Base-by-base conservation (phyloP, 2,797 vertebrate genomes). In the Buphagus erythrorhynchus region DNA sequence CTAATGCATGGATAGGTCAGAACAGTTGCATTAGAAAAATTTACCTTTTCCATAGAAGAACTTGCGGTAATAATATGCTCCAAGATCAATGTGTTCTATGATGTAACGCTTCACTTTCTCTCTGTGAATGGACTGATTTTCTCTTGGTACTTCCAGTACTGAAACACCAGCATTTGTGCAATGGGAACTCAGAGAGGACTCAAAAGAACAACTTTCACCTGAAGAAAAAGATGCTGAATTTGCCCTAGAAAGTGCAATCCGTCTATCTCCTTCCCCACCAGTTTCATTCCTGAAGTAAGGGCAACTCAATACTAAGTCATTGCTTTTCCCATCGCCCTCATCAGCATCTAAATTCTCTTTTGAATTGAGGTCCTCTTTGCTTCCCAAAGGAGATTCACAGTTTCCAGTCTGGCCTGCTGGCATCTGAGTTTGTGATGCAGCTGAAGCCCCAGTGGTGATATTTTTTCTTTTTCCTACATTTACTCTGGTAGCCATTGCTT, bases 81-180 rank as follows among this genome's bases (percentile, higher is more conserved):
- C 99, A 10, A 99, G 98, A 97, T 99, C 99, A 57, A 99, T 99
- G 96, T 99, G 99, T 42, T 99, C 99, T 33, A 99, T 99, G 97
- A 99, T 99, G 97, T 99, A 99, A 95, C 99, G 99, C 90, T 99
- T 99, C 94, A 99, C 99, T 96, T 99, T 99, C 98, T 99, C 99
- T 90, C 99, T 98, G 97, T 99, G 99, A 89, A 99, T 98, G 20
- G 99, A 98, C 96, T 99, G 99, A 97, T 98, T 99, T 95, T 99
- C 99, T 55, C 99, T 97, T 24, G 99, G 99, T 90, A 99, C 99
- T 96, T 99, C 99, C 91, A 99, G 95, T 4, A 99, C 99, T 17
- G 99, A 99, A 68, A 99, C 99, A 2, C 99, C 99, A 21, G 99
- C 99, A 11, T 99, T 99, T 82, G 99, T 99, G 97, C 99, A 99